Percentiles rank a stretch among this genome's conserved stretches.
Evolutionary conservation across 2,113 vertebrate species (phyloP).

Genomic region (Charina bottae): DNA sequence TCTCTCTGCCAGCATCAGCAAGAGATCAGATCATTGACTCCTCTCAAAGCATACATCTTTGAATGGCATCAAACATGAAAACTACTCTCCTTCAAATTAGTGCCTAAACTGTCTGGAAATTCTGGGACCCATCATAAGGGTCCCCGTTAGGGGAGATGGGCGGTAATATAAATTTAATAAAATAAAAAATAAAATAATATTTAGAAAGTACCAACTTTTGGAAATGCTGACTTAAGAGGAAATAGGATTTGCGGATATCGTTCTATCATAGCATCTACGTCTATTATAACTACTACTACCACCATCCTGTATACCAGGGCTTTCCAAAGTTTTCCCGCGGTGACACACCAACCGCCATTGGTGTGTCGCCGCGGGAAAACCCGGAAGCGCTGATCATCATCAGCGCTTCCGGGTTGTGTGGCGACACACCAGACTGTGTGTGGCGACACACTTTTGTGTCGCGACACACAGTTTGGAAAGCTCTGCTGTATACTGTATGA

Average conservation of each 20-base stretch:
- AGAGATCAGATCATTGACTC: neutral
- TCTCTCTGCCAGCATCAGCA: neutral
- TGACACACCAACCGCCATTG: too few relatives aligned
- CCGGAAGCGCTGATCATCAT: too few relatives aligned
- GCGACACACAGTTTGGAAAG: too few relatives aligned
- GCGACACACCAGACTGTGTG: too few relatives aligned
- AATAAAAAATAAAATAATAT: too few relatives aligned
- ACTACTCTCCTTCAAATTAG: neutral
- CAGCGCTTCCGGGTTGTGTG: too few relatives aligned
- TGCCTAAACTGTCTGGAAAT: neutral
- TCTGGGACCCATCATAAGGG: neutral
- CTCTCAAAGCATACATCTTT: neutral
- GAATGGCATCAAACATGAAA: neutral
- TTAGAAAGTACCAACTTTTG: neutral
- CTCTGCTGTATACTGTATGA: neutral
- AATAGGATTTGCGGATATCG: neutral
- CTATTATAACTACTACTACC: neutral
- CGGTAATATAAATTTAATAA: too few relatives aligned
- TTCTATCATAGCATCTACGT: neutral
- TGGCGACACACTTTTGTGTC: too few relatives aligned
- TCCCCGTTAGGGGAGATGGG: too few relatives aligned
- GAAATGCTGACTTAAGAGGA: neutral
- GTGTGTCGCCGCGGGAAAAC: too few relatives aligned
- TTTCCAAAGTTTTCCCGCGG: too few relatives aligned
- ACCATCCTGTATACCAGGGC: neutral